Base-by-base conservation (phyloP, 1,140 invertebrate genomes). In the Temnothorax longispinosus region DNA sequence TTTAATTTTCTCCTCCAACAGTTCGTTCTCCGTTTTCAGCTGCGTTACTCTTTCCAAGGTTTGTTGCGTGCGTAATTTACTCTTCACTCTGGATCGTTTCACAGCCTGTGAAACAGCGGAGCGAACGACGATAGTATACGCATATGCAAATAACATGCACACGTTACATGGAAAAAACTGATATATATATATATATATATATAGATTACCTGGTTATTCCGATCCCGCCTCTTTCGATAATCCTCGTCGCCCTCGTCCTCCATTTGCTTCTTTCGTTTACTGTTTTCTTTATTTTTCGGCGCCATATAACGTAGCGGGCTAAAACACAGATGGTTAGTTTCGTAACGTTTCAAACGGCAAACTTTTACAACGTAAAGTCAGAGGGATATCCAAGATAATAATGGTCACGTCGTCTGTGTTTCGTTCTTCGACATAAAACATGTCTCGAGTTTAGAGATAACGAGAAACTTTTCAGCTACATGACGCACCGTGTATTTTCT, bases 81-180 rank as follows among this genome's bases (percentile, higher is more conserved):
- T 98, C 95, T 99, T 99, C 54, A 97, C 98, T 88, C 98, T 96
- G 87, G 98, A 98, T 91, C 98, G 97, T 92, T 98, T 98, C 2
- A 99, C 98, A 58, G 98, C 98, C 97, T 97, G 91, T 21, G 95
- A 96, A 93, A 88, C 67, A 27, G 47, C 27, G 75, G 75, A 78
- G 78, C 32, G 32, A 85, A 13, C 11, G 18, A 58, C 18, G 6
- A 72, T n/a, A 47, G 18, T 27, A 27, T 56, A 60, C 27, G 50
- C 2, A 56, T 82, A 27, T 72, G 3, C 52, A 41, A 86, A 71
- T 58, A 52, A 71, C 13, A 18, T 21, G 18, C 11, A 27, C 8
- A 21, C 18, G 47, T 38, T 35, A 60, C 4, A 27, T 56, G 8
- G 41, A 5, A 56, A 5, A 56, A 67, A 85, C 35, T 38, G 13